Evolutionary conservation across 2,113 vertebrate genomes (phyloP), one percentile per base, ranked within the genome.

Genomic region (Alaudala cheleensis): DNA sequence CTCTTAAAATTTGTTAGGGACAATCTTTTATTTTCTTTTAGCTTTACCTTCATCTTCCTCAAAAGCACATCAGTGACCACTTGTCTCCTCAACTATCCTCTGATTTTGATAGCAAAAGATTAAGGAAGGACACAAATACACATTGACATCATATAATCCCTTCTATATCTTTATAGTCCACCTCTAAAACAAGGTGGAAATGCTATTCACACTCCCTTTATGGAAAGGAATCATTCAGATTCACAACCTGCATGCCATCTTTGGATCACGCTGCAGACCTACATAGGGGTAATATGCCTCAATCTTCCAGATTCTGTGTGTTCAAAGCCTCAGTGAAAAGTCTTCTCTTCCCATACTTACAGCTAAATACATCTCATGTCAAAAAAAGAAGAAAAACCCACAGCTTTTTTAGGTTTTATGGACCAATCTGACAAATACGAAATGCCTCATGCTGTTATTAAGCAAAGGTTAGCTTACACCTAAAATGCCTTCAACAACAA

Each of bases 231-330:
- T n/a, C 6, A 18, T 49, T 67, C 44, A 40, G 53, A 69, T 25
- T 31, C 53, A 40, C 58, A 79, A 50, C 28, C 14, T 26, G 57
- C 1, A 0, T 8, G 13, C 25, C 23, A 29, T 11, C 29, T 47
- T 67, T 0, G 0, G 21, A 47, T n/a, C 34, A 67, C 26, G 5
- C 14, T 20, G 6, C 72, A 64, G 44, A 62, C 29, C 14, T 23
- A 3, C 25, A 9, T 0, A 33, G 5, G 5, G 15, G 10, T 5
- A 42, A 34, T 23, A 20, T 9, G 14, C 42, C 64, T 54, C 21
- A 54, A 74, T 33, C 51, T 60, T 74, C 33, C 51, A 47, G 10
- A 44, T 42, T 51, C 23, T 50, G 9, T 47, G 11, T 5, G 5
- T 51, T 62, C 39, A 73, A 81, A 88, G 42, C 11, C n/a, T 50